Conservation (phyloP, 1,140 invertebrate species). For the Magallana gigas region DNA sequence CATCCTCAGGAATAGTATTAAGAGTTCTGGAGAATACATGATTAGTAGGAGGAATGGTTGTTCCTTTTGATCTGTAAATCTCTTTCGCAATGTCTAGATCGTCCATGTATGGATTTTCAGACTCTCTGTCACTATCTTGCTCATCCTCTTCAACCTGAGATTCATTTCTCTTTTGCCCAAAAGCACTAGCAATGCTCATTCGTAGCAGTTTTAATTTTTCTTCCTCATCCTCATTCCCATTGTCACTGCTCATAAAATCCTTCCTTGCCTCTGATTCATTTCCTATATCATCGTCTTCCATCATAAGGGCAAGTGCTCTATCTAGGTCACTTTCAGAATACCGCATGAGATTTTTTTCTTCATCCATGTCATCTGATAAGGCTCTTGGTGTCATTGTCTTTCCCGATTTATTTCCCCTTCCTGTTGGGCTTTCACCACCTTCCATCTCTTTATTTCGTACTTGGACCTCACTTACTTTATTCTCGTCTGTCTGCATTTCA, state of each 20-base stretch:
- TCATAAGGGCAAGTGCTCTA: not conserved
- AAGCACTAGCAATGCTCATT: slow-evolving; percentile 50
- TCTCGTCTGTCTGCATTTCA: not conserved
- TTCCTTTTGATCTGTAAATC: slow-evolving; percentile 72
- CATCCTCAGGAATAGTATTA: slow-evolving; percentile 74
- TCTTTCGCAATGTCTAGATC: slow-evolving; percentile 68
- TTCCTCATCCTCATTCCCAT: slow-evolving; percentile 41
- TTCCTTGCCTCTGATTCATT: not conserved
- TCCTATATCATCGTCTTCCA: not conserved
- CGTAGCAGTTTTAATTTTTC: slow-evolving; percentile 52
- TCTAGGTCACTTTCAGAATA: not conserved
- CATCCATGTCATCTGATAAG: slow-evolving; percentile 3
- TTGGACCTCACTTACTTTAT: slow-evolving; percentile 6
- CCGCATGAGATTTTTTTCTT: not conserved
- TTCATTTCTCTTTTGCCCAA: slow-evolving; percentile 13
- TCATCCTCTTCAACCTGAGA: slow-evolving; percentile 32
- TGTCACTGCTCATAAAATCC: not conserved
- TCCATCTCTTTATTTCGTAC: not conserved
- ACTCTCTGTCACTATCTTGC: slow-evolving; percentile 44
- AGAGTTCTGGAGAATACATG: slow-evolving; percentile 60
- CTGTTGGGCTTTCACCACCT: slow-evolving; percentile 1
- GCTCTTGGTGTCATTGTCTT: not conserved
- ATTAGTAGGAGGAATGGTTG: slow-evolving; percentile 57
- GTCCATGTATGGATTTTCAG: slow-evolving; percentile 53
- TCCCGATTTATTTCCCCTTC: slow-evolving; percentile 4